Conservation (phyloP, 2,113 vertebrate species). For the Isichthys henryi region DNA sequence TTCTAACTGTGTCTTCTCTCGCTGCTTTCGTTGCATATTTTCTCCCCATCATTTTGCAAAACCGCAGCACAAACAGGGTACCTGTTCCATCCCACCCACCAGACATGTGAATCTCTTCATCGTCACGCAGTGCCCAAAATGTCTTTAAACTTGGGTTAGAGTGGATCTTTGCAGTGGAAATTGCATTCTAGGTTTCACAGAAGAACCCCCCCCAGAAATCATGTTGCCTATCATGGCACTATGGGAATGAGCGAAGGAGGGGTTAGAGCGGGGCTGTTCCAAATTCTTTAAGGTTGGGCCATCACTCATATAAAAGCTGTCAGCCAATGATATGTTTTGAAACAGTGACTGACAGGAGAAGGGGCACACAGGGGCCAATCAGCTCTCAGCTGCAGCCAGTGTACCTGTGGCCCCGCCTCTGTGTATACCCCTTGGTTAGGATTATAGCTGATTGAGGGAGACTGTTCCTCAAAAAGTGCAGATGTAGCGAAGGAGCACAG, state of each 20-base stretch:
- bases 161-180: neutral
- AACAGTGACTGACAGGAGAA: neutral
- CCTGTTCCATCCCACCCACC: neutral
- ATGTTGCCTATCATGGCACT: neutral
- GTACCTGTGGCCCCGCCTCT: neutral
- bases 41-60: neutral
- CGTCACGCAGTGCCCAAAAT: neutral
- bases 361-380: neutral
- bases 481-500: neutral
- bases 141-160: neutral
- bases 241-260: neutral
- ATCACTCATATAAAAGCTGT: neutral
- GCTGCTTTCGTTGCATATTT: neutral
- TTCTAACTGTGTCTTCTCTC: neutral
- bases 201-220: neutral
- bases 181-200: neutral
- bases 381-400: neutral
- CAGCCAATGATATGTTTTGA: neutral
- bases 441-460: no score
- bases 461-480: neutral
- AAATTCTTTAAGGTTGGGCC: no score
- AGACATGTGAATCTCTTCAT: neutral
- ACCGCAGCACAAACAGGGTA: neutral
- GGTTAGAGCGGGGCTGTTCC: neutral
- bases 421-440: neutral